Conservation (phyloP, 2,113 vertebrate species). For the Callionymus lyra region DNA sequence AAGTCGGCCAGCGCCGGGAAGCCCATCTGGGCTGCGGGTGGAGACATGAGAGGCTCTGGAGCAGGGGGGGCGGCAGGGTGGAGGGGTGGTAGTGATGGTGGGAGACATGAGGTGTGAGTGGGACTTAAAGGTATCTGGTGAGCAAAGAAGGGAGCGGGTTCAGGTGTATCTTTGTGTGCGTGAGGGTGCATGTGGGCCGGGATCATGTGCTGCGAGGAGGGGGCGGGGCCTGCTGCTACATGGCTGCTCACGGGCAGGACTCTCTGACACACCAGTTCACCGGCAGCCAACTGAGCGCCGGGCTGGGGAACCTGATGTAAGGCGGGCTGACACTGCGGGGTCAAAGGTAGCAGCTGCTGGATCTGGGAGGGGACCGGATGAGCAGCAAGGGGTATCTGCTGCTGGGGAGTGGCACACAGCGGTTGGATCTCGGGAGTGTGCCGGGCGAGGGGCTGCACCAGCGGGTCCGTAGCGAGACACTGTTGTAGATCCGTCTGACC, state of each 20-base stretch:
- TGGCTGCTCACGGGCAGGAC: constrained; percentile 44
- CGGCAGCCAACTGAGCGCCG: constrained; percentile 21
- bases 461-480: constrained; percentile 24
- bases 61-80: constrained; percentile 36
- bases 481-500: background rate
- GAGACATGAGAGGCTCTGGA: constrained; percentile 49
- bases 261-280: constrained; percentile 28
- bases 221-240: constrained; percentile 28
- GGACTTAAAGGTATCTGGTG: constrained; percentile 54
- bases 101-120: constrained; percentile 42
- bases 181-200: constrained; percentile 42
- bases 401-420: constrained; percentile 13
- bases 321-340: constrained; percentile 32
- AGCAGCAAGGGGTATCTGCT: constrained; percentile 40
- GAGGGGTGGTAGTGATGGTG: constrained; percentile 44
- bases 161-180: constrained; percentile 44
- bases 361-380: constrained; percentile 28
- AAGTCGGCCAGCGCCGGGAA: constrained; percentile 42
- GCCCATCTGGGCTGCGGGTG: constrained; percentile 42
- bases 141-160: constrained; percentile 39
- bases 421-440: constrained; percentile 36
- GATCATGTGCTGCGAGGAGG: constrained; percentile 46
- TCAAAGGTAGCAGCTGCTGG: constrained; percentile 21
- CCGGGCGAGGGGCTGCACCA: constrained; percentile 38
- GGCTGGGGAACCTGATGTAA: constrained; percentile 29